A percentile compares a stretch with the other conserved stretches of the same genome.
phyloP scores from a whole-genome alignment of 2,797 vertebrate genomes.

The Ciconia nigra region DNA sequence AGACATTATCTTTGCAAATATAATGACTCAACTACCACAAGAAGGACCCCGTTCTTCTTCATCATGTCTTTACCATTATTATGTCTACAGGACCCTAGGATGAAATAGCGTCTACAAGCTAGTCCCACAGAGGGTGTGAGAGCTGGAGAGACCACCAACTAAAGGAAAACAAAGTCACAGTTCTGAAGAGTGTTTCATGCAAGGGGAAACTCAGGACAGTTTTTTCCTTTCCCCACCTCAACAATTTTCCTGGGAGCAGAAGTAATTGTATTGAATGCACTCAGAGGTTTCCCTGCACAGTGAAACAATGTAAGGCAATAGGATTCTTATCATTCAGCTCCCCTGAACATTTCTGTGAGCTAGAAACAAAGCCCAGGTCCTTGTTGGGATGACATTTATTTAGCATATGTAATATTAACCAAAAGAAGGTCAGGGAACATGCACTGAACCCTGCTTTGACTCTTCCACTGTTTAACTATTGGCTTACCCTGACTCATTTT shows the following conservation, averaged over 20 bases:
- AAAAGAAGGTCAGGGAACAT: not conserved
- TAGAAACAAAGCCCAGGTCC: not conserved
- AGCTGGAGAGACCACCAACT: not conserved
- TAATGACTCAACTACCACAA: not conserved
- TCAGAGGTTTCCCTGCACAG: not conserved
- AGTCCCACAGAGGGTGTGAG: not conserved
- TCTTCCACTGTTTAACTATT: not conserved
- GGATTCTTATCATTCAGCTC: not conserved
- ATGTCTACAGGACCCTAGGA: not conserved
- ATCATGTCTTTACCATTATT: not conserved
- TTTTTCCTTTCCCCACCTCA: not conserved
- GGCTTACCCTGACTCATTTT: not conserved
- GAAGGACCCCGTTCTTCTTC: not conserved
- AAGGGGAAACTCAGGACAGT: not conserved
- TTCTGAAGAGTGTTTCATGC: not conserved
- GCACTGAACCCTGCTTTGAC: not conserved
- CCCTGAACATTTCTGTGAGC: not conserved
- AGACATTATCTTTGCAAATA: not conserved
- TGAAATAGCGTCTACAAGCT: not conserved
- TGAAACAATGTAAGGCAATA: not conserved
- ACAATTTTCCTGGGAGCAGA: not conserved
- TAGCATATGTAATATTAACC: conserved; percentile 15
- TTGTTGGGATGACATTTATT: conserved; percentile 20
- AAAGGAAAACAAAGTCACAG: not conserved
- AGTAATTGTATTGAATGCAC: not conserved